phyloP scores from a whole-genome alignment of 30 jellyfish, hydroid and myxozoan genomes.

The Hydra vulgaris region DNA sequence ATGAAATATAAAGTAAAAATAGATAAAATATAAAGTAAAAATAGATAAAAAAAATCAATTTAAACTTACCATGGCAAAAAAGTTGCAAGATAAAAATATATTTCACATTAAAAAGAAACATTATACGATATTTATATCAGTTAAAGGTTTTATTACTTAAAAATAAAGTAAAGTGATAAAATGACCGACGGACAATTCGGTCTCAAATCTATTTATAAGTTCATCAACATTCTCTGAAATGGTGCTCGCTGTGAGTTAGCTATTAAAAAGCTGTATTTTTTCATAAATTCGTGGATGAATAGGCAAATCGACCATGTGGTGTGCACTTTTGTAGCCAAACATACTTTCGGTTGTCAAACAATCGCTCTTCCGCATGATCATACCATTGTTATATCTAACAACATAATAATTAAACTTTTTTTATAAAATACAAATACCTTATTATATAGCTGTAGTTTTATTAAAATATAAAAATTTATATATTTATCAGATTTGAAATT shows the following conservation, averaged over 20 bases:
- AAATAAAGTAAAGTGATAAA: too few relatives aligned
- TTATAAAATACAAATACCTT: too few relatives aligned
- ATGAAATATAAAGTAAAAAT: too few relatives aligned
- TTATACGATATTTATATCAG: too few relatives aligned
- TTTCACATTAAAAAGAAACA: neutral
- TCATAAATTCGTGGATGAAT: constrained; percentile 1
- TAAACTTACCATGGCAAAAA: neutral
- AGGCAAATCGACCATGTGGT: neutral
- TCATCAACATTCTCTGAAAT: neutral
- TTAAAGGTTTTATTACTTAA: too few relatives aligned
- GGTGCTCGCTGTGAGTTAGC: neutral
- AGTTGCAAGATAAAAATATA: neutral
- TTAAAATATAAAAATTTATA: too few relatives aligned
- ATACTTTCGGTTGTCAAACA: neutral
- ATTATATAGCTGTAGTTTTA: too few relatives aligned
- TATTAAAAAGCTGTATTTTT: neutral
- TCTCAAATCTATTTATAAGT: neutral
- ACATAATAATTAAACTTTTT: too few relatives aligned
- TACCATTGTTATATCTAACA: neutral
- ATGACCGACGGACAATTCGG: neutral
- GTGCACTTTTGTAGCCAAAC: constrained; percentile 4
- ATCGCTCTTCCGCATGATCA: neutral
- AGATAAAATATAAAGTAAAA: too few relatives aligned
- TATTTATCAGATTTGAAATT: too few relatives aligned
- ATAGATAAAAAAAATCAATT: too few relatives aligned